These are phyloP conservation scores for Ommatoiulus sabulosus DNA, from an alignment of 2,888 invertebrate genomes.

Conservation along the genomic window DNA sequence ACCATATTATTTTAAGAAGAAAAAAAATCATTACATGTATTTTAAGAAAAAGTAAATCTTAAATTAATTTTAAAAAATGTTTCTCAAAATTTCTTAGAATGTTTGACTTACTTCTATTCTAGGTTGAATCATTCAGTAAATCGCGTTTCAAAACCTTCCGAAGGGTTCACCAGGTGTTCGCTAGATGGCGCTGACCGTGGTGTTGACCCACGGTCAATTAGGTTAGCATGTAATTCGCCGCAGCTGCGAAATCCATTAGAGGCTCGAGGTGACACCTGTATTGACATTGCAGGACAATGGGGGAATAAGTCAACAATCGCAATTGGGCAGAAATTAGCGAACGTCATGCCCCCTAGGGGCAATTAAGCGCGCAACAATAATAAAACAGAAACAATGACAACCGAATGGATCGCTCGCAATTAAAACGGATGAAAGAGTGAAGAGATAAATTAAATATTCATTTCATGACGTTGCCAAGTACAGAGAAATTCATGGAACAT, in stretches of 20 bases:
- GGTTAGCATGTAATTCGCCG: neutral
- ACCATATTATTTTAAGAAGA: no score
- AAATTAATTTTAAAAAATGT: no score
- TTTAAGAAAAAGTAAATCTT: no score
- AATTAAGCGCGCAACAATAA: neutral
- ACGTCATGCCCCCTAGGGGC: slow-evolving; percentile 7
- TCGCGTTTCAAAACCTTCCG: no score
- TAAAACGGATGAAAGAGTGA: neutral
- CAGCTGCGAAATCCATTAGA: slow-evolving; percentile 4
- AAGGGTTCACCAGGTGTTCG: neutral
- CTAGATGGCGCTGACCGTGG: neutral
- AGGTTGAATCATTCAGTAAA: no score
- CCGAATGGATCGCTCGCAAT: neutral
- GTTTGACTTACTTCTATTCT: no score
- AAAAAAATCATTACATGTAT: no score
- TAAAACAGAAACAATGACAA: neutral
- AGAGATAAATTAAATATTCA: neutral
- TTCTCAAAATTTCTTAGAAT: no score
- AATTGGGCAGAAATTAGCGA: slow-evolving; percentile 20
- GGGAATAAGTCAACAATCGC: neutral
- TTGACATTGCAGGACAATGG: slow-evolving; percentile 17
- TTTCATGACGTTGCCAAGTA: neutral
- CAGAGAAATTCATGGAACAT: neutral
- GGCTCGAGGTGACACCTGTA: slow-evolving; percentile 1
- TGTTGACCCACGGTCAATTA: neutral